Conservation (phyloP, 1,140 invertebrate genomes). For the Pseudoatta argentina region DNA sequence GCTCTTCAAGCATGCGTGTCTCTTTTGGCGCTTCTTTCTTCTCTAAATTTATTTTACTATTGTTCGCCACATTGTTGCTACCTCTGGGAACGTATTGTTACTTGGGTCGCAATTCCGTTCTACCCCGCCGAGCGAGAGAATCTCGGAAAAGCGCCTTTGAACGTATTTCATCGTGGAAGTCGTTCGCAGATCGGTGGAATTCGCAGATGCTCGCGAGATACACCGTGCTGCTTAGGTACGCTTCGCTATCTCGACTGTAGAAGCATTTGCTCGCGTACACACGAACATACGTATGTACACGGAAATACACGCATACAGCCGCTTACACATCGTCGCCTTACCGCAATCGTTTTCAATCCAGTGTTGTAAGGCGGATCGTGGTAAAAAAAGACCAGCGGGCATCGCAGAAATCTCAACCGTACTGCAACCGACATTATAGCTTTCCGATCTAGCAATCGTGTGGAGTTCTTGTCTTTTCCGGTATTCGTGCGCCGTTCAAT, state of each 20-base stretch:
- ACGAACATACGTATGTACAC: neutral
- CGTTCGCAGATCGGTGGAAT: slow-evolving; percentile 61
- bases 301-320: neutral
- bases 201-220: slow-evolving; percentile 65
- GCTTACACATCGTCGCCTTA: slow-evolving; percentile 28
- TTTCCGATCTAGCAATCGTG: slow-evolving; percentile 47
- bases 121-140: slow-evolving; percentile 11
- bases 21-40: neutral
- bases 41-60: slow-evolving; percentile 40
- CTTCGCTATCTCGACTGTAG: slow-evolving; percentile 48
- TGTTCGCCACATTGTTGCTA: slow-evolving; percentile 49
- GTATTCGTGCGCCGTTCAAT: slow-evolving; percentile 42
- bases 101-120: slow-evolving; percentile 35
- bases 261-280: slow-evolving; percentile 26
- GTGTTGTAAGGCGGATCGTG: neutral
- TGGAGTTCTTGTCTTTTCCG: slow-evolving; percentile 43
- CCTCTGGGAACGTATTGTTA: slow-evolving; percentile 28
- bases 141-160: slow-evolving; percentile 54
- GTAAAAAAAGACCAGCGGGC: slow-evolving; percentile 22
- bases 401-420: slow-evolving; percentile 50
- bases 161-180: slow-evolving; percentile 50
- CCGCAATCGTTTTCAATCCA: slow-evolving; percentile 51
- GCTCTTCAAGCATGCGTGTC: slow-evolving; percentile 1
- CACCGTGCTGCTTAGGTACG: slow-evolving; percentile 44
- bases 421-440: slow-evolving; percentile 42